These are phyloP conservation scores for Zaprionus lachaisei DNA, from an alignment of 1,140 invertebrate species.

Conservation along the genomic window DNA sequence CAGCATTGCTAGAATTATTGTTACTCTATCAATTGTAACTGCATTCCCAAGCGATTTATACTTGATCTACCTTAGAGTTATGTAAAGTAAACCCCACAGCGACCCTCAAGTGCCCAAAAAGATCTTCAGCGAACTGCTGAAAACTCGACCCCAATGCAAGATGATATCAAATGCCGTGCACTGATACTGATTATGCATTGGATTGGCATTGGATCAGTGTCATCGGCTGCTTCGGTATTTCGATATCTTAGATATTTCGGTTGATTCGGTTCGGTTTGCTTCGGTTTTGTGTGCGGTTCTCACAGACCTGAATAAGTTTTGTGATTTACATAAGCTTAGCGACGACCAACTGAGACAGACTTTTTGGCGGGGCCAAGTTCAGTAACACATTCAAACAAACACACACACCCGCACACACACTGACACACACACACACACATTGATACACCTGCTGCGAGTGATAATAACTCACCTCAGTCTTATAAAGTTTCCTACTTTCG, in stretches of 20 bases:
- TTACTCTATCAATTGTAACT: neutral
- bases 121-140: slow-evolving; percentile 5
- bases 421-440: slow-evolving; percentile 12
- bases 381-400: slow-evolving; percentile 22
- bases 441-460: neutral
- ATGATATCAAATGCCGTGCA: slow-evolving; percentile 25
- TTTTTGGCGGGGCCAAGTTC: slow-evolving; percentile 32
- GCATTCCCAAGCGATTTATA: neutral
- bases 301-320: slow-evolving; percentile 53
- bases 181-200: slow-evolving; percentile 52
- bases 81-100: slow-evolving; percentile 13
- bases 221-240: slow-evolving; percentile 4
- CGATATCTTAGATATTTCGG: slow-evolving; percentile 9
- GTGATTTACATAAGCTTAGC: slow-evolving; percentile 75
- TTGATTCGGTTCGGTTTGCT: slow-evolving; percentile 5
- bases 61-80: slow-evolving; percentile 11
- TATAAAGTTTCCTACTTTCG: slow-evolving; percentile 81
- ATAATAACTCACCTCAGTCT: slow-evolving; percentile 79
- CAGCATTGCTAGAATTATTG: no score
- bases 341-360: slow-evolving; percentile 30
- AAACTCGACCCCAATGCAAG: neutral
- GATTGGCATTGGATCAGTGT: slow-evolving; percentile 53
- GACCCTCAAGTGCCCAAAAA: slow-evolving; percentile 1
- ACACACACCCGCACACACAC: slow-evolving; percentile 6
- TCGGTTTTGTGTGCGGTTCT: slow-evolving; percentile 61